Conservation (phyloP, 2,888 invertebrate genomes). For the Cotesia congregata region DNA sequence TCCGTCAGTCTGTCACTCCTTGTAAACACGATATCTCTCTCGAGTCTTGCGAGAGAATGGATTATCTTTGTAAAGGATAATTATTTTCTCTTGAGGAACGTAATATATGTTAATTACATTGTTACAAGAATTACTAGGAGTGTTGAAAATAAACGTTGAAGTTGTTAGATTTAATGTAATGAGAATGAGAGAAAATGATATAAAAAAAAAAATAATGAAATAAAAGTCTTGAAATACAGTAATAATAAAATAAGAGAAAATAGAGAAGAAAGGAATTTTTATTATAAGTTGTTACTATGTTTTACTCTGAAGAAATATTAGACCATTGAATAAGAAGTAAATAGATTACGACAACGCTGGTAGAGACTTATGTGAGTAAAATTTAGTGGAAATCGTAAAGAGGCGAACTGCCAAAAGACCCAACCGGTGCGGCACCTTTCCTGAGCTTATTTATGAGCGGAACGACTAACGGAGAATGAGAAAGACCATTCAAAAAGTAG, state of each 20-base stretch:
- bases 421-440: background rate
- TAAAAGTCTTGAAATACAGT: constrained; percentile 6
- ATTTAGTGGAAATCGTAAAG: constrained; percentile 38
- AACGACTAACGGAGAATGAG: background rate
- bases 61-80: constrained; percentile 28
- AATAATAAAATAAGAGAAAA: constrained; percentile 23
- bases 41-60: constrained; percentile 14
- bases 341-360: constrained; percentile 12
- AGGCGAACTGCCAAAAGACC: constrained; percentile 30
- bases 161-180: constrained; percentile 7
- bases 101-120: constrained; percentile 14
- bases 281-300: constrained; percentile 28
- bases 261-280: background rate
- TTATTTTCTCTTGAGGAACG: constrained; percentile 18
- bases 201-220: constrained; percentile 22
- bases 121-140: constrained; percentile 10
- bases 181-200: constrained; percentile 8
- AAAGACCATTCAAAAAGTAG: constrained; percentile 12
- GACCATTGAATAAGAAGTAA: constrained; percentile 23
- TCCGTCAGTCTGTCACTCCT: too few species aligned
- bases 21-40: background rate
- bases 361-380: background rate
- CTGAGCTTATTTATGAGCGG: constrained; percentile 8
- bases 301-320: background rate
- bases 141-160: constrained; percentile 6